phyloP scores from a whole-genome alignment of 2,113 vertebrate genomes.

The Aphelocoma coerulescens region DNA sequence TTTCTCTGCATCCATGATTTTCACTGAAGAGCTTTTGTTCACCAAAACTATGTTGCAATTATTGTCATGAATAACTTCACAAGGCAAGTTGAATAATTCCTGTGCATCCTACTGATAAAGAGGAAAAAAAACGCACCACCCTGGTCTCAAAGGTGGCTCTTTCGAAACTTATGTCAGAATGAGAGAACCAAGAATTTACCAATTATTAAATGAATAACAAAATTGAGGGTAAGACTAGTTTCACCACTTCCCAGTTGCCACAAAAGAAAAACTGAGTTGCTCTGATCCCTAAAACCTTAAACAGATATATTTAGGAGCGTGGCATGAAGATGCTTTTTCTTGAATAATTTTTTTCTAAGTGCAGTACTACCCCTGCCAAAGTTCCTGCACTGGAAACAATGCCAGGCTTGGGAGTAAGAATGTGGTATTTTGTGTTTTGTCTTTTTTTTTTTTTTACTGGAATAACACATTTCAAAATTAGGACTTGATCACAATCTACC shows the following conservation, averaged over 20 bases:
- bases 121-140: background rate
- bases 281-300: background rate
- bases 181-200: background rate
- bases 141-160: background rate
- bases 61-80: background rate
- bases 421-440: background rate
- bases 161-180: background rate
- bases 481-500: background rate
- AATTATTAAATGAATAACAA: constrained; percentile 28
- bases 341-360: background rate
- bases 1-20: background rate
- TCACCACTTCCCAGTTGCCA: background rate
- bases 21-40: background rate
- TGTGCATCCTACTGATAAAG: background rate
- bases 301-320: background rate
- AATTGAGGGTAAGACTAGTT: background rate
- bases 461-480: background rate
- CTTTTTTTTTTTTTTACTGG: background rate
- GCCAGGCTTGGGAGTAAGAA: background rate
- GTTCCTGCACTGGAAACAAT: constrained; percentile 6
- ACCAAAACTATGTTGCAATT: background rate
- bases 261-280: background rate
- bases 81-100: background rate
- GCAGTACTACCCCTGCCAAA: background rate
- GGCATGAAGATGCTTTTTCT: background rate